Evolutionary conservation across 1,140 invertebrate species (phyloP).

Genomic region (Gonatopus flavifemur): DNA sequence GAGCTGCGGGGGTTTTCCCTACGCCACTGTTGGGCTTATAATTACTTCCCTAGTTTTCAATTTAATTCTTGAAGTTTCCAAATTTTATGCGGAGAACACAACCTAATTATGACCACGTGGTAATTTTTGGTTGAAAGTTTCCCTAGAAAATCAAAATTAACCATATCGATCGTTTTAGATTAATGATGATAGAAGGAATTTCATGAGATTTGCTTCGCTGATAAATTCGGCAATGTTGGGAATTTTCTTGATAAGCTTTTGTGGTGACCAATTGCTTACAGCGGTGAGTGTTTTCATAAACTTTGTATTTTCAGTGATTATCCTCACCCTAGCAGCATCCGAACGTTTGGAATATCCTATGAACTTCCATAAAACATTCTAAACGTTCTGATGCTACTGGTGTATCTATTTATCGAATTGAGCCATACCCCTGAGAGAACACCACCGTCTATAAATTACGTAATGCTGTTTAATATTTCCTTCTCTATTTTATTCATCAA

Average conservation of each 20-base stretch:
- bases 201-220: slow-evolving; percentile 31
- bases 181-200: slow-evolving; percentile 22
- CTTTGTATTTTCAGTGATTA: not conserved
- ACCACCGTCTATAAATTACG: slow-evolving; percentile 1
- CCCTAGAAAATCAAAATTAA: not conserved
- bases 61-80: too few relatives aligned
- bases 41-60: too few relatives aligned
- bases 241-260: slow-evolving; percentile 44
- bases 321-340: not conserved
- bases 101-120: too few relatives aligned
- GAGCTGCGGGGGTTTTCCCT: too few relatives aligned
- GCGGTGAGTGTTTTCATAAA: slow-evolving; percentile 25
- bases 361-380: not conserved
- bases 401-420: not conserved
- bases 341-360: not conserved
- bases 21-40: too few relatives aligned
- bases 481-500: too few relatives aligned
- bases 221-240: slow-evolving; percentile 37
- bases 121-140: not conserved
- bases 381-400: not conserved
- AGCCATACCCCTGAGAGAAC: not conserved
- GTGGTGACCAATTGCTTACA: slow-evolving; percentile 34
- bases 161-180: slow-evolving; percentile 22
- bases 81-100: too few relatives aligned
- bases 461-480: too few relatives aligned